Base-by-base conservation (phyloP, 2,113 vertebrate species). In the Gnathonemus longibarbis region DNA sequence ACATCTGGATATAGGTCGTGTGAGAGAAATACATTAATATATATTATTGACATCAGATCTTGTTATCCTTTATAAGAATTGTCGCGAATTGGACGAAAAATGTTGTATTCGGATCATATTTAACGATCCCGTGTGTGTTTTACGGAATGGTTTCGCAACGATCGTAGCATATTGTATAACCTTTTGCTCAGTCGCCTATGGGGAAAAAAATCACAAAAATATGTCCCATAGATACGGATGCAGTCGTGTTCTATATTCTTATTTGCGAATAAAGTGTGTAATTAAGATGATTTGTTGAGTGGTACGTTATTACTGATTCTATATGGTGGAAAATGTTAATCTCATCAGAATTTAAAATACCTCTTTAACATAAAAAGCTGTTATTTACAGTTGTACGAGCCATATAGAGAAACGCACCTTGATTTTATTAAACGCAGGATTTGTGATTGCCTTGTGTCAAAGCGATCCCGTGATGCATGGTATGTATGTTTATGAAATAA, bases 191-290 rank as follows among this genome's bases (percentile, higher is more conserved):
- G 27, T 56, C 58, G 46, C 5, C 42, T 91, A 93, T 91, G 93
- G 3, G n/a, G 8, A 58, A 70, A 89, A 88, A 88, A 89, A 92
- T 93, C 93, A 93, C 93, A 0, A 94, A 80, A 90, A 93, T 91
- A 94, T 93, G 93, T 92, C 91, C 93, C 91, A 92, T 94, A 92
- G 92, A 94, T 93, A 92, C 90, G 13, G 85, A 84, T 83, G 91
- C 93, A n/a, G 90, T 66, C 91, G 91, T 92, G 92, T 89, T 90
- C 92, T 87, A 93, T 94, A 91, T 53, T 94, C 93, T 93, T 93
- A 92, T 92, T 92, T 94, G 92, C 95, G 91, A 92, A 92, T 90
- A 92, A 93, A 92, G 94, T 91, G 94, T 94, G 94, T 93, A 92
- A 91, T 92, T 91, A 90, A 89, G 90, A 87, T 89, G 91, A 92